phyloP scores from a whole-genome alignment of 2,888 invertebrate species.

The Zygogramma bicolorata region DNA sequence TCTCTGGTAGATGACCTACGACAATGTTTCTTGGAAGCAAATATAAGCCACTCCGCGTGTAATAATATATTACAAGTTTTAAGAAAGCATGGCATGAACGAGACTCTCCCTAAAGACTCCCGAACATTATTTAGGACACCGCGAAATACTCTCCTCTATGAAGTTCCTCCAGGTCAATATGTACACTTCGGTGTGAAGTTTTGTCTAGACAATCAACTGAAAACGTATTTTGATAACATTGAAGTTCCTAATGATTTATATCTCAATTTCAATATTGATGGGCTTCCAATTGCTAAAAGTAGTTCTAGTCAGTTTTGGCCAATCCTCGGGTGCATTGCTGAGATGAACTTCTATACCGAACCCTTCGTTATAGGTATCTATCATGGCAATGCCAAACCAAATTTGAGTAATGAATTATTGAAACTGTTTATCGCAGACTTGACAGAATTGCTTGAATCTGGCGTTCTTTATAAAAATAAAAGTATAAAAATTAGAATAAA shows the following conservation, averaged over 20 bases:
- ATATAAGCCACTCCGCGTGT: not conserved
- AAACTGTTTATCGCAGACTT: not conserved
- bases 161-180: not conserved
- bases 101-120: not conserved
- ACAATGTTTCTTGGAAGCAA: not conserved
- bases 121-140: constrained; percentile 1
- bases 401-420: not conserved
- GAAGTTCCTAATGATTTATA: not conserved
- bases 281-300: constrained; percentile 9
- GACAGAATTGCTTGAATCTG: too few species aligned
- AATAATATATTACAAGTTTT: not conserved
- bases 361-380: constrained; percentile 12
- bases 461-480: not conserved
- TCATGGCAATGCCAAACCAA: constrained; percentile 4
- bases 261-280: constrained; percentile 1
- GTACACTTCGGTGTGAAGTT: constrained; percentile 6
- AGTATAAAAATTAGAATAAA: too few species aligned
- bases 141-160: not conserved
- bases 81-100: not conserved
- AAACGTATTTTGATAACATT: not conserved
- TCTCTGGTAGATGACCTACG: too few species aligned
- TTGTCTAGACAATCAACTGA: not conserved
- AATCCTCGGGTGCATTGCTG: too few species aligned
- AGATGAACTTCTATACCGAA: not conserved
- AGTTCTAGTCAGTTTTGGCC: constrained; percentile 6